Percentiles rank a stretch among this genome's conserved stretches.
These are phyloP conservation scores for Microchirus variegatus DNA, from an alignment of 2,797 vertebrate species.

Conservation along the genomic window DNA sequence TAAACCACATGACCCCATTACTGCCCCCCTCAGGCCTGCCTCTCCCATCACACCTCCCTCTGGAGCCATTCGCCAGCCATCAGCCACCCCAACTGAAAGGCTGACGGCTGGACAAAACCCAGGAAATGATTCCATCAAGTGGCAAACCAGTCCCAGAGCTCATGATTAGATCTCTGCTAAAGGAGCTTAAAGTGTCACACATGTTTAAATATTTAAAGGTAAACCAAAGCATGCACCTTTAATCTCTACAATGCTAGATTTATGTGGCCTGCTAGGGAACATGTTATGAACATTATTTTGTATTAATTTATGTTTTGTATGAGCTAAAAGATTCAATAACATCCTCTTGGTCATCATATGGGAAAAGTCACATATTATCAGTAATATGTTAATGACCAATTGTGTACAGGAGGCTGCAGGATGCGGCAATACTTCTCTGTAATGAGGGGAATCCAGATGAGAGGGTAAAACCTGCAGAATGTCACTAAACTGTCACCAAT, in stretches of 20 bases:
- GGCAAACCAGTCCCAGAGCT: not conserved
- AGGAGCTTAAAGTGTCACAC: not conserved
- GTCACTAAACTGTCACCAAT: no score
- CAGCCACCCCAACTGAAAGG: not conserved
- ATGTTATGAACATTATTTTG: no score
- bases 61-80: not conserved
- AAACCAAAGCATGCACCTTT: not conserved
- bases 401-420: not conserved
- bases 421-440: not conserved
- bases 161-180: not conserved
- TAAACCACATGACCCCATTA: conserved; percentile 44
- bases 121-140: conserved; percentile 10
- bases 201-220: not conserved
- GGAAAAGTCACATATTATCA: no score
- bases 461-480: no score
- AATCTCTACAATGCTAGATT: not conserved
- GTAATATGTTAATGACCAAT: not conserved
- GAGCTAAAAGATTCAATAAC: no score
- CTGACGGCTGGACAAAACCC: conserved; percentile 7
- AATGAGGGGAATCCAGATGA: no score
- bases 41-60: conserved; percentile 29
- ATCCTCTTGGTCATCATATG: no score
- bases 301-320: no score
- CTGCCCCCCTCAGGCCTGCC: conserved; percentile 22
- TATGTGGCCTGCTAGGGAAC: no score